Percentiles rank a stretch among this genome's conserved stretches.
phyloP scores from a whole-genome alignment of 2,888 invertebrate species.

The Nudaria mundana region DNA sequence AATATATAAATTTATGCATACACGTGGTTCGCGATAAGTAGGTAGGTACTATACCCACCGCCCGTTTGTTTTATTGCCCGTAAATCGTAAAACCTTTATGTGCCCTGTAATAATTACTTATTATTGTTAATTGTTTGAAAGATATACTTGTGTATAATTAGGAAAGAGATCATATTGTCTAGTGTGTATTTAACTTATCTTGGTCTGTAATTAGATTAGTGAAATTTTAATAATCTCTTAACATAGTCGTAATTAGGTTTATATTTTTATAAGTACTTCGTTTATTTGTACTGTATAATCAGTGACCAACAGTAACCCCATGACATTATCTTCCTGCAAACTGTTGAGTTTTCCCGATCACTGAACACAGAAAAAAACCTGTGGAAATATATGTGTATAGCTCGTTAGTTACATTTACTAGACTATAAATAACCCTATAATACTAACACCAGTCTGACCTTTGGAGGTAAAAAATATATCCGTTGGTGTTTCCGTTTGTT shows the following conservation, averaged over 20 bases:
- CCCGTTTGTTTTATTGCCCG: conserved; percentile 15
- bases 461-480: conserved; percentile 8
- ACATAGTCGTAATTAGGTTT: too few species aligned
- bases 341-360: conserved; percentile 49
- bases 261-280: neutral
- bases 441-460: conserved; percentile 28
- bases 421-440: neutral
- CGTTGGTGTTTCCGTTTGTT: neutral
- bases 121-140: too few species aligned
- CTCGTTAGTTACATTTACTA: conserved; percentile 26
- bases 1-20: conserved; percentile 9
- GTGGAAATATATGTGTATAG: conserved; percentile 40
- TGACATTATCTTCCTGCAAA: conserved; percentile 31
- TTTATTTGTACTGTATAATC: conserved; percentile 3
- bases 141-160: conserved; percentile 4
- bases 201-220: neutral
- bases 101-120: conserved; percentile 7
- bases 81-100: conserved; percentile 11
- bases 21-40: conserved; percentile 24
- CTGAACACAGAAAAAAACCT: conserved; percentile 39
- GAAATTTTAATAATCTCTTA: neutral
- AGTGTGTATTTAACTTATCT: neutral
- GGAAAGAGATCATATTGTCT: neutral
- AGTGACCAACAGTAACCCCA: conserved; percentile 48
- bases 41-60: conserved; percentile 2